Conservation (phyloP, 2,113 vertebrate genomes). For the Gracilinanus agilis region DNA sequence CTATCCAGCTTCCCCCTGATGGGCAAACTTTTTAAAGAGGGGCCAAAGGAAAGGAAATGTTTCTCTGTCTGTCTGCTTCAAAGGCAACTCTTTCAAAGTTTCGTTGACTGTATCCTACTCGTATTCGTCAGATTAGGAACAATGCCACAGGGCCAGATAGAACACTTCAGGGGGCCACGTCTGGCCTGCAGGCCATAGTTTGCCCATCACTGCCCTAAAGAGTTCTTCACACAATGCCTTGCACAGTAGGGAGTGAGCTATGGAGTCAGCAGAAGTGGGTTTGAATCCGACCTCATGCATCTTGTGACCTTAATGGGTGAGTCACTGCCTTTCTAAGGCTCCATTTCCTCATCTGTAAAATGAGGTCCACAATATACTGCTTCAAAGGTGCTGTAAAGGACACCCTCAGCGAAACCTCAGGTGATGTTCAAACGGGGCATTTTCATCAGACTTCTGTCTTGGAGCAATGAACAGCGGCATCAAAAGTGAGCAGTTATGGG, state of each 20-base stretch:
- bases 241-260: neutral
- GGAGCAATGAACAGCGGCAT: neutral
- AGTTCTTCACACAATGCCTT: too few species aligned
- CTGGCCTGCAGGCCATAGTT: too few species aligned
- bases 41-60: too few species aligned
- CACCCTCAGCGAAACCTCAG: neutral
- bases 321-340: neutral
- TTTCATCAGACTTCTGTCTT: neutral
- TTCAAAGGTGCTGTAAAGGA: neutral
- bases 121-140: too few species aligned
- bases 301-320: neutral
- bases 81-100: too few species aligned
- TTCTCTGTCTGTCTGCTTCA: too few species aligned
- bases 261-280: neutral
- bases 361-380: neutral
- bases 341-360: neutral
- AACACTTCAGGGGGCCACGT: too few species aligned
- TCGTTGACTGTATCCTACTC: too few species aligned
- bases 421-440: neutral
- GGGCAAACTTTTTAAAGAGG: too few species aligned
- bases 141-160: too few species aligned
- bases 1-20: too few species aligned
- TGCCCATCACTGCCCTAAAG: too few species aligned
- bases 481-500: neutral
- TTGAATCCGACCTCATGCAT: neutral